Base-by-base conservation (phyloP, 2,888 invertebrate species). In the Harmothoe impar region DNA sequence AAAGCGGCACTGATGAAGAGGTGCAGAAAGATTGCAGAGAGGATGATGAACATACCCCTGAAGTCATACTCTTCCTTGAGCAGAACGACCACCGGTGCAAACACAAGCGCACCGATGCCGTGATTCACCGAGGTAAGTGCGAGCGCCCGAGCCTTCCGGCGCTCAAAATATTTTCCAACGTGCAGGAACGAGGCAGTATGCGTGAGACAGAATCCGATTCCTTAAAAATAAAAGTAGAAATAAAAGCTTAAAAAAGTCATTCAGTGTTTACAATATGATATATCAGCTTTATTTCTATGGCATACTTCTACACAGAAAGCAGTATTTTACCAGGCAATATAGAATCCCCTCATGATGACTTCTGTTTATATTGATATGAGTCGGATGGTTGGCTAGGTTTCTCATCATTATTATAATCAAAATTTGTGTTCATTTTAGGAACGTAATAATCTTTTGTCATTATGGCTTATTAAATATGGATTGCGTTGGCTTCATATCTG, bases 161-260 rank as follows among this genome's bases (percentile, higher is more conserved):
- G 29, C 31, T 54, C 68, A 43, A 90, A 90, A 56, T 90, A 90
- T 33, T 23, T 54, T 1, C 90, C 85, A 10, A 54, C 56, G 25
- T 52, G 54, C 54, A 81, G 54, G 56, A 33, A 54, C 31, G 90
- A 81, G 20, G 90, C 81, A 54, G 81, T 90, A 84, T 90, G 81
- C 0, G 52, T 81, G 0, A 85, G 51, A 35, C 84, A 85, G 62
- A 85, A 33, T 15, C 90, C 90, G 0, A 85, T 35, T 17, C 90
- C 90, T 90, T 84, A 20, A 81, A 81, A n/a, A 81, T 17, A 52
- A 90, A 5, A 31, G 68, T 54, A 88, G 29, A 7, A 43, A 43
- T 7, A 86, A n/a, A 86, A 15, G 62, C 3, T 62, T 62, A 12
- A 20, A 62, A n/a, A 62, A 1, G 15, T n/a, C 23, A 15, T 62